Evolutionary conservation across 2,113 vertebrate genomes (phyloP).

Genomic region (Formicarius rufipectus): DNA sequence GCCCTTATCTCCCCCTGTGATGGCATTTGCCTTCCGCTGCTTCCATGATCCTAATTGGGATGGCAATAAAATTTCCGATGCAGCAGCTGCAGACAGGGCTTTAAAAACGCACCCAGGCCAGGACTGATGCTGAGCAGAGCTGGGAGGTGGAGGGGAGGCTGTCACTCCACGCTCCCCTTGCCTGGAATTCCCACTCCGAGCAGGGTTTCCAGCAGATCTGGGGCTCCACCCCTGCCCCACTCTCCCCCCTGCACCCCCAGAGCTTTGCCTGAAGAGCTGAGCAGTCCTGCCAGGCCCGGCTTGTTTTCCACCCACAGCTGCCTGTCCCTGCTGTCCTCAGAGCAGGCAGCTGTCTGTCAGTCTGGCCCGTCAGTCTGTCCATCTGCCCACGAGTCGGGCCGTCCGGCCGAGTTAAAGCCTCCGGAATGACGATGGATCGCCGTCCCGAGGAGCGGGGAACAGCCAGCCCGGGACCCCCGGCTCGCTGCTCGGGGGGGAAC

Average conservation of each 20-base stretch:
- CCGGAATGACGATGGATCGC: fast-evolving
- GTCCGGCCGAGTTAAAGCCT: neutral
- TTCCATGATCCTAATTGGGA: neutral
- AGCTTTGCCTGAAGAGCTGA: neutral
- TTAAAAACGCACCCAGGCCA: neutral
- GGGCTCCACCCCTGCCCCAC: neutral
- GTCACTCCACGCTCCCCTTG: neutral
- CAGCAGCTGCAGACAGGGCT: neutral
- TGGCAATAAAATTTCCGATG: neutral
- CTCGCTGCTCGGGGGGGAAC: neutral
- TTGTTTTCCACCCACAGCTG: neutral
- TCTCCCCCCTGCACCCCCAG: neutral
- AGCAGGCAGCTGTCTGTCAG: conserved; percentile 13
- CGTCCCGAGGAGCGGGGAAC: fast-evolving
- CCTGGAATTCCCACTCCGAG: neutral
- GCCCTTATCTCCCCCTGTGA: neutral
- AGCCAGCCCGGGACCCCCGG: fast-evolving
- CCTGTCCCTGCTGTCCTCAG: neutral
- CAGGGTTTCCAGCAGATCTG: neutral
- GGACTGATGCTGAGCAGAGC: neutral
- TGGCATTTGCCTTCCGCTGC: neutral
- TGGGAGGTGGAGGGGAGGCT: neutral
- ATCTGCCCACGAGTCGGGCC: neutral
- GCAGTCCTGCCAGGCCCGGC: neutral
- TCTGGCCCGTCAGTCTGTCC: neutral